A percentile compares a stretch with the other conserved stretches of the same genome.
Conservation (phyloP, 23 tunicate genomes). For the Ciona savignyi region DNA sequence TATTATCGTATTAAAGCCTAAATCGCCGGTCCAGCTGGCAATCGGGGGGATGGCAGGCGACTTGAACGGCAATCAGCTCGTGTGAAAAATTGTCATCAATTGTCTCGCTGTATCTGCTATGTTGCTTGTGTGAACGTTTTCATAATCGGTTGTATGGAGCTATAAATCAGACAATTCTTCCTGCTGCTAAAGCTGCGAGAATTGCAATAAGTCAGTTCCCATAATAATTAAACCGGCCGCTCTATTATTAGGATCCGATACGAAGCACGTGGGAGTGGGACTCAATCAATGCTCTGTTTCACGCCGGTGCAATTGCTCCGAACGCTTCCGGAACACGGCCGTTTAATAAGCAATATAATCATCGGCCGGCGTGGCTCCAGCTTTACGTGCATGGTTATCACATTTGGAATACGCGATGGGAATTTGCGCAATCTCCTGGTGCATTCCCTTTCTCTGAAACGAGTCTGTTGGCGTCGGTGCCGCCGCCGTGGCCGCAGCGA, state of each 20-base stretch:
- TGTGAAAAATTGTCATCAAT: no score
- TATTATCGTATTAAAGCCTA: no score
- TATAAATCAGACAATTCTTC: neutral
- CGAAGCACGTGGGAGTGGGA: neutral
- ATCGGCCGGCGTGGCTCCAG: neutral
- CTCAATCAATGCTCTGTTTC: neutral
- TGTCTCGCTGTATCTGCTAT: no score
- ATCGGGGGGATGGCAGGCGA: no score
- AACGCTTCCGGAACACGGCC: neutral
- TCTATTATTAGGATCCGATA: neutral
- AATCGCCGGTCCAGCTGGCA: no score
- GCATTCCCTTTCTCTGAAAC: no score
- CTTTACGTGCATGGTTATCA: neutral
- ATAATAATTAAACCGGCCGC: conserved; percentile 1
- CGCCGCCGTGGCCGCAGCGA: no score
- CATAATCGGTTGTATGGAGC: neutral
- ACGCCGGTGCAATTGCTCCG: neutral
- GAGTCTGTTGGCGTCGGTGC: no score
- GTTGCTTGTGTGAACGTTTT: neutral
- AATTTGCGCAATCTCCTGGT: neutral
- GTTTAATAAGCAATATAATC: neutral
- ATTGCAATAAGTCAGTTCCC: neutral
- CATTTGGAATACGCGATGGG: neutral
- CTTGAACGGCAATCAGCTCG: no score
- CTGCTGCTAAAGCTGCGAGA: neutral